phyloP scores from a whole-genome alignment of 2,113 vertebrate genomes.

The Sander lucioperca region DNA sequence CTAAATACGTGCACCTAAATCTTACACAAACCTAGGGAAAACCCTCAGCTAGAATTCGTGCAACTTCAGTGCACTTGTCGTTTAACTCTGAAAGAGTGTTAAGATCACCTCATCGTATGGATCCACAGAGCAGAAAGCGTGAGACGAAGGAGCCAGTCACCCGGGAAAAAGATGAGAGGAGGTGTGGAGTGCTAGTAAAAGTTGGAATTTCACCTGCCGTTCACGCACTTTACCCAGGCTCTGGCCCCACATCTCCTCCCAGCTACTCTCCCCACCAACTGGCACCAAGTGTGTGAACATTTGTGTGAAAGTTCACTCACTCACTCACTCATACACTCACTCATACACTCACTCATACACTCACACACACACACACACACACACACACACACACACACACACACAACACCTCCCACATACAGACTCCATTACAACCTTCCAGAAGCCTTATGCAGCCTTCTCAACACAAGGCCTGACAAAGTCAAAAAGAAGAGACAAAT shows the following conservation, averaged over 20 bases:
- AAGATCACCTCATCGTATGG: background rate
- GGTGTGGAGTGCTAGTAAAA: slow-evolving; percentile 20
- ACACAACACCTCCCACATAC: background rate
- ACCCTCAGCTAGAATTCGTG: background rate
- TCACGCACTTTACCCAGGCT: background rate
- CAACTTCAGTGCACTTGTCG: background rate
- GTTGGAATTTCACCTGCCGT: slow-evolving; percentile 4
- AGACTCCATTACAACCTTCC: slow-evolving; percentile 5
- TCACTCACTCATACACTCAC: too few relatives aligned
- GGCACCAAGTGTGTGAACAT: background rate
- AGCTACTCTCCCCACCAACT: background rate
- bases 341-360: too few relatives aligned
- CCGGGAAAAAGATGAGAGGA: background rate
- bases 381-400: too few relatives aligned
- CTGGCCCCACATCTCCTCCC: background rate
- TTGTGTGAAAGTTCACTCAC: background rate
- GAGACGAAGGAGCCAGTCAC: slow-evolving; percentile 5
- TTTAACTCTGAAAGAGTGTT: background rate
- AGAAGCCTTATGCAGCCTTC: background rate
- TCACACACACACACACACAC: too few relatives aligned
- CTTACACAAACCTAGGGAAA: too few relatives aligned
- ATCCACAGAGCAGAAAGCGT: background rate
- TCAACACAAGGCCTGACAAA: background rate
- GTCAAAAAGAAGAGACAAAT: slow-evolving; percentile 1
- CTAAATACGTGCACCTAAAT: too few relatives aligned